These are phyloP conservation scores for Loxodonta africana DNA, from an alignment of 2,113 vertebrate species.

Conservation along the genomic window DNA sequence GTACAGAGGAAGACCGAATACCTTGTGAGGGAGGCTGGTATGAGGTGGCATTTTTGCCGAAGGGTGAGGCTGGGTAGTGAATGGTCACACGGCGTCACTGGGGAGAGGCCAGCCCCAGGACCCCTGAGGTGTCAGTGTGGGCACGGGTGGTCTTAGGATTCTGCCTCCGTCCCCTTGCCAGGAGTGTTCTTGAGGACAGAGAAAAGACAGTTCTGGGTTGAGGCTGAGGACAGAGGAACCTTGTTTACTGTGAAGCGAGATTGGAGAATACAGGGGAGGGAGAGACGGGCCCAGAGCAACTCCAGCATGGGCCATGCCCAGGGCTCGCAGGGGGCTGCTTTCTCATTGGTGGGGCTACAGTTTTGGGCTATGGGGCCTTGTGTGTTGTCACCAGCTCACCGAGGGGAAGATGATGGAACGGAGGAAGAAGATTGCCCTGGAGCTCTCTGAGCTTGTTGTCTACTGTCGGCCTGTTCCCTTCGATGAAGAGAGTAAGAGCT, in stretches of 20 bases:
- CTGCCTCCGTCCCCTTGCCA: too few relatives aligned
- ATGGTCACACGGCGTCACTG: background rate
- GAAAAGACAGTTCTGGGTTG: background rate
- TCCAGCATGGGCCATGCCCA: rapidly evolving
- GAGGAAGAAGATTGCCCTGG: constrained; percentile 98
- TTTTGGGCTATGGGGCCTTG: background rate
- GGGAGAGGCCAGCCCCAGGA: background rate
- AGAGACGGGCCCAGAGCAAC: background rate
- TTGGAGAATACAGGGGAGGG: background rate
- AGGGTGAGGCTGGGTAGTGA: background rate
- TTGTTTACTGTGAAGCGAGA: background rate
- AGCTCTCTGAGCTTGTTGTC: constrained; percentile 97
- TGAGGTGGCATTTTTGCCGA: background rate
- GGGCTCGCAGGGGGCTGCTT: background rate
- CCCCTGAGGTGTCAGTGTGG: background rate
- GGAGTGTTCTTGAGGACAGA: background rate
- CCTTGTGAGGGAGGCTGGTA: background rate
- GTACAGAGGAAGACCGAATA: background rate
- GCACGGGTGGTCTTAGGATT: background rate
- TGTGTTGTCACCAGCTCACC: constrained; percentile 90
- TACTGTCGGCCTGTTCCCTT: constrained; percentile 99
- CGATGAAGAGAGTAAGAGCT: constrained; percentile 97
- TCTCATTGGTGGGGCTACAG: background rate
- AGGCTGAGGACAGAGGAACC: background rate
- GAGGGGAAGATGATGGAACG: constrained; percentile 99